These are phyloP conservation scores for Oceanites oceanicus DNA, from an alignment of 2,113 vertebrate species.

Conservation along the genomic window DNA sequence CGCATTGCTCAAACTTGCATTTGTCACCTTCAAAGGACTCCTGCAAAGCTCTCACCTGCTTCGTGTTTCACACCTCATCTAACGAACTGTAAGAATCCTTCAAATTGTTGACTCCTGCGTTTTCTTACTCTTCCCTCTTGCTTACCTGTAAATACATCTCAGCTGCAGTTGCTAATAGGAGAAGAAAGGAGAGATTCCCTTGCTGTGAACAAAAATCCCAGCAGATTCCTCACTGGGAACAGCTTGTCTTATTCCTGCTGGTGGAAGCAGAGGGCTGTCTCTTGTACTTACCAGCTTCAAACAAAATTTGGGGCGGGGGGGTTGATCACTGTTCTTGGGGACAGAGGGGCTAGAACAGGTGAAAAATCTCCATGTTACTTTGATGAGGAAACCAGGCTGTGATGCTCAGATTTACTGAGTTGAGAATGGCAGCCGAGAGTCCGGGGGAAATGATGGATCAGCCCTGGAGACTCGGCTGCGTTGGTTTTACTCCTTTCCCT, in stretches of 20 bases:
- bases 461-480: rapidly evolving
- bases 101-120: not conserved
- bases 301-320: not conserved
- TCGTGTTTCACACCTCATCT: not conserved
- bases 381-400: not conserved
- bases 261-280: not conserved
- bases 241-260: rapidly evolving
- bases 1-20: not conserved
- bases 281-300: not conserved
- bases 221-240: not conserved
- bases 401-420: not conserved
- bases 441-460: not conserved
- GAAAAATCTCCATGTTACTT: not conserved
- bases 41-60: not conserved
- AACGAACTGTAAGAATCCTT: not conserved
- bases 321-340: not conserved
- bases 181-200: not conserved
- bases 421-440: not conserved
- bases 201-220: not conserved
- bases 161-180: not conserved
- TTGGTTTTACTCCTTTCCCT: not conserved
- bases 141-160: not conserved
- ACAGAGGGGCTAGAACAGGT: not conserved
- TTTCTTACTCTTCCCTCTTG: not conserved
- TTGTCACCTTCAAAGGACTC: not conserved